Conservation (phyloP, 1,140 invertebrate species). For the Aphelenchoides fujianensis region DNA sequence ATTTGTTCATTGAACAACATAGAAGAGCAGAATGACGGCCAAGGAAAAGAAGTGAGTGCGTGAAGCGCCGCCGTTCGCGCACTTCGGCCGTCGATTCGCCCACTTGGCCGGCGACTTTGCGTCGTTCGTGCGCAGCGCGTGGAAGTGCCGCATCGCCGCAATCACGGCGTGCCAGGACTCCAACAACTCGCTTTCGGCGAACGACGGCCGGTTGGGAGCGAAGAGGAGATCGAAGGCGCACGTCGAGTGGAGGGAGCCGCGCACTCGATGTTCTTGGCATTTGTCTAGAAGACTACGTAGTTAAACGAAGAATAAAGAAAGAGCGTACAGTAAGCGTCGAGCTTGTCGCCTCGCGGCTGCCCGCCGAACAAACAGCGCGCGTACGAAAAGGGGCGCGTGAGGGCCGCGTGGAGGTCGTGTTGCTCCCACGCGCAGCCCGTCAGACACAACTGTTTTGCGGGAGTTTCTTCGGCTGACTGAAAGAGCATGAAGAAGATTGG, state of each 20-base stretch:
- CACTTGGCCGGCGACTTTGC: background rate
- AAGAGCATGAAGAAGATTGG: no score
- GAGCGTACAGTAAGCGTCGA: background rate
- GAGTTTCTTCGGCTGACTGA: background rate
- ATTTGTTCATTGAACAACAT: background rate
- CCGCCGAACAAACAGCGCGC: background rate
- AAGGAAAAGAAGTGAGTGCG: background rate
- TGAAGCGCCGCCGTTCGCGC: background rate
- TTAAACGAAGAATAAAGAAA: background rate
- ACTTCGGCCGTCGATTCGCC: background rate
- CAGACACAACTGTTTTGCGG: background rate
- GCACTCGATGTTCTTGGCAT: background rate
- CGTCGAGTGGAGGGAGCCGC: background rate
- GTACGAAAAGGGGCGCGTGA: background rate
- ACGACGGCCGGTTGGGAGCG: background rate
- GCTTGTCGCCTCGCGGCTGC: background rate
- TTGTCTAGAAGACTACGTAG: background rate
- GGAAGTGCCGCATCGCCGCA: background rate
- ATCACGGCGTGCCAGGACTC: background rate
- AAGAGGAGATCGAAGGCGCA: background rate
- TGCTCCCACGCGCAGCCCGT: background rate
- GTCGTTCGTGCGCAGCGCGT: background rate
- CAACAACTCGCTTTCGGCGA: background rate
- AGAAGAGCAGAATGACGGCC: background rate
- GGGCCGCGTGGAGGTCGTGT: background rate